These are phyloP conservation scores for Sinohyriopsis cumingii DNA, from an alignment of 2,888 invertebrate species.

Conservation along the genomic window DNA sequence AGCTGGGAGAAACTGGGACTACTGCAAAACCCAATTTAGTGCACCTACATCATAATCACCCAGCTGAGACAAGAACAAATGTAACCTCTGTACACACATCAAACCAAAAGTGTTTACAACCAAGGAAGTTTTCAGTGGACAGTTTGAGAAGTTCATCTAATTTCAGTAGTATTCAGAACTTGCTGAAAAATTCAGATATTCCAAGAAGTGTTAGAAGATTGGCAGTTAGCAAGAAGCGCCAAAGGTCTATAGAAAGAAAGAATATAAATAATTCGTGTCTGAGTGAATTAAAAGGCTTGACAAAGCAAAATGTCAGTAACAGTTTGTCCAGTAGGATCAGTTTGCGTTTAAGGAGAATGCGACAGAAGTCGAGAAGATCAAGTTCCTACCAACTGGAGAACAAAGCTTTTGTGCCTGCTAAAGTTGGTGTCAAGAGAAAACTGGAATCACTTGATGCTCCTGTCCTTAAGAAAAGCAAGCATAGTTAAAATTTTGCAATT, in stretches of 20 bases:
- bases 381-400: slow-evolving; percentile 31
- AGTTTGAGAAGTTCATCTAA: slow-evolving; percentile 15
- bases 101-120: slow-evolving; percentile 25
- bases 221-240: too few relatives aligned
- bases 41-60: too few relatives aligned
- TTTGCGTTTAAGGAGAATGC: slow-evolving; percentile 25
- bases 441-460: slow-evolving; percentile 32
- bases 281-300: slow-evolving; percentile 14
- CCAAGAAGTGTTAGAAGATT: too few relatives aligned
- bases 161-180: slow-evolving; percentile 13
- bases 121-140: slow-evolving; percentile 19
- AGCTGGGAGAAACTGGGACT: too few relatives aligned
- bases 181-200: slow-evolving; percentile 1
- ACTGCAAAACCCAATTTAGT: too few relatives aligned
- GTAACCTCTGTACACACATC: too few relatives aligned
- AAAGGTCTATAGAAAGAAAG: slow-evolving; percentile 5
- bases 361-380: slow-evolving; percentile 19
- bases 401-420: slow-evolving; percentile 27
- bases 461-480: slow-evolving; percentile 26
- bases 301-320: slow-evolving; percentile 16
- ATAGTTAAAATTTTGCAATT: neutral
- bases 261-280: slow-evolving; percentile 26
- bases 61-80: too few relatives aligned
- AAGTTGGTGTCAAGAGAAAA: slow-evolving; percentile 40
- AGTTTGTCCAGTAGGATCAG: slow-evolving; percentile 37